Base-by-base conservation (phyloP, 2,113 vertebrate genomes). In the Corythoichthys intestinalis region DNA sequence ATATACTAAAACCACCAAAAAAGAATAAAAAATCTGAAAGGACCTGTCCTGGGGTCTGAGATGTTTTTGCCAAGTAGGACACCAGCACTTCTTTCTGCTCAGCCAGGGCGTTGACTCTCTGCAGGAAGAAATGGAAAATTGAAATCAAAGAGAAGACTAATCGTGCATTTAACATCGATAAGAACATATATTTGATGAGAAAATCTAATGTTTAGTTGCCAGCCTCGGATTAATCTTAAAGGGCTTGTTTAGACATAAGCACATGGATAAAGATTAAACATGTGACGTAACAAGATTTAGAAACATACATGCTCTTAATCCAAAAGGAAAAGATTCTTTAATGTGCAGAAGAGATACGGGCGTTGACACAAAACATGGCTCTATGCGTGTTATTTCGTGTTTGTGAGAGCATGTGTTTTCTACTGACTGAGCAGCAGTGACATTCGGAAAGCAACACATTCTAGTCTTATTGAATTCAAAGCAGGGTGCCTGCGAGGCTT, bases 1-100 rank as follows among this genome's bases (percentile, higher is more conserved):
- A 28, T 1, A 28, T 28, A 28, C 20, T 28, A 28, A 28, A 28
- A 28, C 0, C 9, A 28, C 6, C 39, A 20, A 54, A 54, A 6
- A 60, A 39, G 17, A n/a, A 6, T 1, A 38, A 1, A 0, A 6
- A 0, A 2, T 38, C 34, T 10, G 49, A 54, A 20, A 11, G 59
- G 73, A 99, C 97, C 95, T 96, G 91, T 82, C 93, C 94, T 13
- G 87, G 80, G 28, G 0, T 74, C 74, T 65, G 74, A 68, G 94
- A 53, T 28, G 62, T 67, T 70, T 62, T 85, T 41, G 85, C 0
- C 80, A 95, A 58, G 76, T 88, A 97, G 20, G 83, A 85, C 8
- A 82, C 0, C 11, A 99, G 61, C 28, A 67, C 2, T 0, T 74
- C 70, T 76, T 74, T 95, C 82, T 98, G 93, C 70, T 94, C 92